These are phyloP conservation scores for Odontamblyopus lacepedii DNA, from an alignment of 2,797 vertebrate species.

Conservation along the genomic window DNA sequence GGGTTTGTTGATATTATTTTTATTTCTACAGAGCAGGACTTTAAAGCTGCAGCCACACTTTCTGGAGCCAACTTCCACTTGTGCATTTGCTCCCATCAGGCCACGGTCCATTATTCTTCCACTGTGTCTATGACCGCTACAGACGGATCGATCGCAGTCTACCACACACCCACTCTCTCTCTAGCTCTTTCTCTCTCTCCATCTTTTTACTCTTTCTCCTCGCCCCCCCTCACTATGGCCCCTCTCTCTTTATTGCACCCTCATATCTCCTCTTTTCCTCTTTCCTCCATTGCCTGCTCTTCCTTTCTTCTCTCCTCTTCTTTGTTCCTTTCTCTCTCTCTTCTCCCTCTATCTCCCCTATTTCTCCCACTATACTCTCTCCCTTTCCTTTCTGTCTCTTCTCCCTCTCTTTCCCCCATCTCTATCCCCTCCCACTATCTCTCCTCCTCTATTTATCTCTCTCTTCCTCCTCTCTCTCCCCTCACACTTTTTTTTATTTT, in stretches of 20 bases:
- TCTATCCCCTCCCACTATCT: background rate
- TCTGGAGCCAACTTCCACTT: constrained; percentile 1
- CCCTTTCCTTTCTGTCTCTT: no score
- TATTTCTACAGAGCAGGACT: background rate
- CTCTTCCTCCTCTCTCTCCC: background rate
- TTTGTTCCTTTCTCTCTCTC: background rate
- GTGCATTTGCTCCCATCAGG: background rate
- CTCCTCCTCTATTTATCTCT: background rate
- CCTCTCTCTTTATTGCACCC: background rate
- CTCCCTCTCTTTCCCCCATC: background rate
- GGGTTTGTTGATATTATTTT: no score
- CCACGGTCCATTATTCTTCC: constrained; percentile 6
- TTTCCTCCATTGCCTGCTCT: background rate
- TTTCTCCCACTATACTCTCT: background rate
- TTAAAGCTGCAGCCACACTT: constrained; percentile 1
- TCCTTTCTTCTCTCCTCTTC: constrained; percentile 17
- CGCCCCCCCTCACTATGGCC: background rate
- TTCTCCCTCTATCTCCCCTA: background rate
- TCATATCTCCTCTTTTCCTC: background rate
- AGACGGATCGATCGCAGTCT: constrained; percentile 40
- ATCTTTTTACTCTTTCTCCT: background rate
- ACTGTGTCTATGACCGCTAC: background rate
- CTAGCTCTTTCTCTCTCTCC: background rate
- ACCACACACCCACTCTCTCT: constrained; percentile 13
- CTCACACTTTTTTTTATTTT: background rate